phyloP scores from a whole-genome alignment of 1,140 invertebrate species.

The Samia ricini region DNA sequence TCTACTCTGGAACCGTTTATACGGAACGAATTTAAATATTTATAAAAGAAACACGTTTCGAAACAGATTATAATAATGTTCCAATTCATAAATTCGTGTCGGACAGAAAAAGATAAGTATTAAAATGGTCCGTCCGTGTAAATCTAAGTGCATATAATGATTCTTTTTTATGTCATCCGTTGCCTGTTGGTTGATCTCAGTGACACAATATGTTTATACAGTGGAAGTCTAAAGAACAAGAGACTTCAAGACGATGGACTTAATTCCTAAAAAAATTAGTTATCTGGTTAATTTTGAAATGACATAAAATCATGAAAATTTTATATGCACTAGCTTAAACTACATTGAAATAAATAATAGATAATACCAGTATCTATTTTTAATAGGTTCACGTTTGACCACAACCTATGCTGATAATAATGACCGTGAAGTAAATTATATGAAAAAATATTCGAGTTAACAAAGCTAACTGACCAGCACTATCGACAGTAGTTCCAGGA shows the following conservation, averaged over 20 bases:
- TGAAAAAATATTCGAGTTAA: background rate
- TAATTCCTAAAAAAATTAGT: too few species aligned
- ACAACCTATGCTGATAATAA: too few species aligned
- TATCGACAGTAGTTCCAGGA: too few species aligned
- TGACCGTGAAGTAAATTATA: too few species aligned
- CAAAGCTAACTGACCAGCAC: background rate
- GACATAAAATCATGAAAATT: too few species aligned
- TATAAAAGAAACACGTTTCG: background rate
- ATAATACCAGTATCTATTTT: too few species aligned
- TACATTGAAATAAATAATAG: too few species aligned
- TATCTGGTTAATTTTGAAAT: too few species aligned
- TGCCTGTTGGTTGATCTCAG: background rate
- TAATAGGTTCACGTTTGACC: too few species aligned
- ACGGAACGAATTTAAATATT: background rate
- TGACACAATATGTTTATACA: background rate
- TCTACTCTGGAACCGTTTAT: background rate
- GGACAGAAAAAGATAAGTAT: background rate
- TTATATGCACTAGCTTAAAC: too few species aligned
- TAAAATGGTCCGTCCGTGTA: too few species aligned
- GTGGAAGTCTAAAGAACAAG: background rate
- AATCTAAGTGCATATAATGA: background rate
- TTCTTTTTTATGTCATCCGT: background rate
- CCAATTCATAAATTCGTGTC: background rate
- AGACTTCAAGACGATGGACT: too few species aligned
- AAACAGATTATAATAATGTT: constrained; percentile 4